phyloP scores from a whole-genome alignment of 2,888 invertebrate genomes.

The Aspidiotus rigidus region DNA sequence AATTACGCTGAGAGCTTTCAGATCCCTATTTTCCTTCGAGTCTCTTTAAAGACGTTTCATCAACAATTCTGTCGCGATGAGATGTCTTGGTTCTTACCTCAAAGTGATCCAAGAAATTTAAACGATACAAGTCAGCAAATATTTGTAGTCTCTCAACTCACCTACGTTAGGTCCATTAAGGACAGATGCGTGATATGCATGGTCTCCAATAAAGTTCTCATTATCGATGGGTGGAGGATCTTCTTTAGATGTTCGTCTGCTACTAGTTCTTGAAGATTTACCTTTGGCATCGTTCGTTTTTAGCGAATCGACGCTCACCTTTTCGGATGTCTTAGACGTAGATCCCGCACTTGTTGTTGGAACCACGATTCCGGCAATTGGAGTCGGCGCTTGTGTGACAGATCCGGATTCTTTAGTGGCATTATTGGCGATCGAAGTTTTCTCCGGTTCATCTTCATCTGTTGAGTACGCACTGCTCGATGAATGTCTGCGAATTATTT shows the following conservation, averaged over 20 bases:
- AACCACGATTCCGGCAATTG: neutral
- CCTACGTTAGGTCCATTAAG: neutral
- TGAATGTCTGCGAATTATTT: constrained; percentile 71
- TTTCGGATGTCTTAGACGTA: neutral
- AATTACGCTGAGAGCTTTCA: no score
- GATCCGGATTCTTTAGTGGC: constrained; percentile 33
- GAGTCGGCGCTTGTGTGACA: neutral
- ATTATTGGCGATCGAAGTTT: constrained; percentile 28
- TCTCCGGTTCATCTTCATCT: constrained; percentile 13
- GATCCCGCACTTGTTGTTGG: neutral
- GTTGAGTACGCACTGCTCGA: constrained; percentile 50
- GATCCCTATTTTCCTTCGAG: no score
- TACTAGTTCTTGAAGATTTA: neutral
- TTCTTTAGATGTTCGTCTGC: neutral
- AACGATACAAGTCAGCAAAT: no score
- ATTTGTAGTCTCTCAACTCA: neutral
- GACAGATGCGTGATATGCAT: neutral
- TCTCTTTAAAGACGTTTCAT: no score
- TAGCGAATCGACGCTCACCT: neutral
- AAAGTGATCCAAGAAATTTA: no score
- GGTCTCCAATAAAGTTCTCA: neutral
- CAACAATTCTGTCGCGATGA: no score
- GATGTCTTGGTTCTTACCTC: no score
- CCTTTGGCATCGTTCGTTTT: neutral
- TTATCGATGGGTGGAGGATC: neutral